Base-by-base conservation (phyloP, 1,140 invertebrate genomes). In the Dendroctonus valens region DNA sequence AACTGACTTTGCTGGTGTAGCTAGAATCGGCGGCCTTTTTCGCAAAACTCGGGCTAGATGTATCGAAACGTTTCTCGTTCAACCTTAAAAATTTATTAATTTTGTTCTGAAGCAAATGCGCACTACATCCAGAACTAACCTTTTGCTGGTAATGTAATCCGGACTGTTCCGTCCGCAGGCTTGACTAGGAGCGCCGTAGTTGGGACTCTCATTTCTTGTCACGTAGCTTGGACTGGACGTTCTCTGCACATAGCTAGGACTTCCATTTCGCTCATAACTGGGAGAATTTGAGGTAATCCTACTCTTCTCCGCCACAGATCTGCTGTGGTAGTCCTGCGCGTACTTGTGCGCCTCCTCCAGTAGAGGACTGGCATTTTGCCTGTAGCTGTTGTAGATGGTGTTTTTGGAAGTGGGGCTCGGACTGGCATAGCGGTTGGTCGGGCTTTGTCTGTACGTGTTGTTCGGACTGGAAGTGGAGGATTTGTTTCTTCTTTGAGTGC, bases 401-500 rank as follows among this genome's bases (percentile, higher is more conserved):
- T 69, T 73, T 65, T 71, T 74, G 11, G 51, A 65, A 38, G 69
- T 72, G 7, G 70, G 67, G 50, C 67, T 71, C 7, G 68, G 57
- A 60, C 49, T 73, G 41, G 69, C 68, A 50, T 71, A 71, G 11
- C 73, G 67, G 66, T 67, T 71, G 9, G 79, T 80, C 0, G 82
- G 81, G 63, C 80, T 70, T 38, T 76, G 73, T 14, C 77, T 69
- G 49, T 74, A 76, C 0, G 74, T 68, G 9, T 69, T 62, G 50
- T 72, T 75, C 6, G 73, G 73, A 59, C 72, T 75, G n/a, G 67
- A 73, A 60, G 55, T 71, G 2, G 69, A 73, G 3, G 68, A 69
- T 64, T 76, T 76, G 7, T 68, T 68, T n/a, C 82, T 79, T 79
- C 82, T 85, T 79, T 82, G 86, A 62, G 82, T 88, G 59, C 90